Conservation (phyloP, 2,888 invertebrate species). For the Drosophila paranaensis region DNA sequence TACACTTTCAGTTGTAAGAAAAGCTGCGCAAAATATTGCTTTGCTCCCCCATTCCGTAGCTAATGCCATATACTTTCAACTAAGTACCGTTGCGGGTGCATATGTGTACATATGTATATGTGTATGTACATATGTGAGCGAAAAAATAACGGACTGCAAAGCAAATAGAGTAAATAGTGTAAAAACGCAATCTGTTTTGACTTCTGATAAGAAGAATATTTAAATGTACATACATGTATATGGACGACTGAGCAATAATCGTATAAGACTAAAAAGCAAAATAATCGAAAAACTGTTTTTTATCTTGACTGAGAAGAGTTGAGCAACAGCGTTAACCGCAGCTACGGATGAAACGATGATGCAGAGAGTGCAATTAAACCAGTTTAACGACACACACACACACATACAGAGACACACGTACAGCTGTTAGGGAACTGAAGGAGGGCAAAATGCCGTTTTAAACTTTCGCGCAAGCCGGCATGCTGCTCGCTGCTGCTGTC, state of each 20-base stretch:
- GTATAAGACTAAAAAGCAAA: conserved; percentile 12
- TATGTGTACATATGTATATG: neutral
- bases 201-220: conserved; percentile 29
- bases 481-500: conserved; percentile 20
- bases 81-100: conserved; percentile 18
- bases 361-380: conserved; percentile 66
- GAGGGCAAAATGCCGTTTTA: conserved; percentile 57
- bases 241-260: conserved; percentile 8
- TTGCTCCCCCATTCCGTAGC: neutral
- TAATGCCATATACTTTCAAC: neutral
- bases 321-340: conserved; percentile 23
- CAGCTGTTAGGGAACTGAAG: conserved; percentile 25
- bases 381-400: conserved; percentile 62
- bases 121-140: too few relatives aligned
- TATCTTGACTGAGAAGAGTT: conserved; percentile 32
- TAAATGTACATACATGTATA: neutral
- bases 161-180: conserved; percentile 12
- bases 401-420: conserved; percentile 11
- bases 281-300: conserved; percentile 34
- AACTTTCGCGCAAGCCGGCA: conserved; percentile 68
- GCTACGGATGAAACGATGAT: conserved; percentile 32
- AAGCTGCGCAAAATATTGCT: conserved; percentile 2
- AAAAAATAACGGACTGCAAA: conserved; percentile 7
- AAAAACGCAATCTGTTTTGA: conserved; percentile 9
- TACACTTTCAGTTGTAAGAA: conserved; percentile 15